Conservation (phyloP, 2,113 vertebrate species). For the Neomonachus schauinslandi region DNA sequence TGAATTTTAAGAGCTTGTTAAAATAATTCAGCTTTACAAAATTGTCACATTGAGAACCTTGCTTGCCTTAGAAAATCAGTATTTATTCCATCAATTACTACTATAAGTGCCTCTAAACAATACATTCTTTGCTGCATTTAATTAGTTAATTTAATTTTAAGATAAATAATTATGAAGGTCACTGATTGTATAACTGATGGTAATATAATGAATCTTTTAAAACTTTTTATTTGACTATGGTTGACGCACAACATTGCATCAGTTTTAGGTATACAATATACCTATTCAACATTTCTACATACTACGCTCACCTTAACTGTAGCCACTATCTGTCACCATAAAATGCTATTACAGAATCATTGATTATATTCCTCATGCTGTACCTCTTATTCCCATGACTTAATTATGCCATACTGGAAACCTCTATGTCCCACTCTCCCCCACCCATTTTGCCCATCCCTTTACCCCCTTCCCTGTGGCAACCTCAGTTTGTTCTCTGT, state of each 20-base stretch:
- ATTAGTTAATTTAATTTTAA: not conserved
- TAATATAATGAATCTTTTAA: not conserved
- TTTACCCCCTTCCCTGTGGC: not conserved
- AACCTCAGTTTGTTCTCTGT: not conserved
- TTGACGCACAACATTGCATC: not conserved
- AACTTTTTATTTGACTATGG: not conserved
- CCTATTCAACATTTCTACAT: not conserved
- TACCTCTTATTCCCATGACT: not conserved
- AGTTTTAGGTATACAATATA: not conserved
- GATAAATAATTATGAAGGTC: not conserved
- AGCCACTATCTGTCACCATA: not conserved
- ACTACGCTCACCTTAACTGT: not conserved
- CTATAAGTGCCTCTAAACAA: not conserved
- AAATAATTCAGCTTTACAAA: conserved; percentile 34
- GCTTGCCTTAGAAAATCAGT: conserved; percentile 2
- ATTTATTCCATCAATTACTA: not conserved
- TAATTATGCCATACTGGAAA: not conserved
- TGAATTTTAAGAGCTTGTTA: conserved; percentile 14
- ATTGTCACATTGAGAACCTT: conserved; percentile 16
- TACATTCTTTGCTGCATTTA: not conserved
- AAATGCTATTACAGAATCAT: not conserved
- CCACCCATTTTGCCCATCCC: not conserved
- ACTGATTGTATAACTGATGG: not conserved
- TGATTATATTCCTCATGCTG: not conserved
- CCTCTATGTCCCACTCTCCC: not conserved